phyloP scores from a whole-genome alignment of 2,888 invertebrate genomes.

The Eupelmus urozonus region DNA sequence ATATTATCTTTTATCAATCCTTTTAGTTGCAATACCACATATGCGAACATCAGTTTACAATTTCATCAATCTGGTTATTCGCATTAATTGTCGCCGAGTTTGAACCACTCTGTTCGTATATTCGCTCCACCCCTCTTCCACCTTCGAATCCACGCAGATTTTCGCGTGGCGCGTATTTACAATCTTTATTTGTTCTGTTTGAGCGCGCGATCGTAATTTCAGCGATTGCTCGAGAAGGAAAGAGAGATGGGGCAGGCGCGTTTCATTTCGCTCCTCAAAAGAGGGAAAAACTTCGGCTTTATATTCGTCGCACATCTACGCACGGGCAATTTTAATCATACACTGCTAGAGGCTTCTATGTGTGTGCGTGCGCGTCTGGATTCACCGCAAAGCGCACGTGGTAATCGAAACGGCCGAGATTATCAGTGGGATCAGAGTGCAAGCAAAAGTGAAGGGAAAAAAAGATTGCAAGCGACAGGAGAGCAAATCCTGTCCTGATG shows the following conservation, averaged over 20 bases:
- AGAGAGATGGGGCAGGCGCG: constrained; percentile 6
- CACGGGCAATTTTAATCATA: constrained; percentile 55
- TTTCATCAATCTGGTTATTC: no score
- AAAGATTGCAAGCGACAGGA: neutral
- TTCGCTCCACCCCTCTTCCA: no score
- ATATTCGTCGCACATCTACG: constrained; percentile 24
- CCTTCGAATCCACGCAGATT: neutral
- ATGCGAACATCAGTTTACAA: no score
- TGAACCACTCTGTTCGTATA: no score
- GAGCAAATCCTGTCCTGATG: constrained; percentile 10
- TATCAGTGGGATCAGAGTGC: constrained; percentile 36
- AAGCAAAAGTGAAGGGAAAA: constrained; percentile 6
- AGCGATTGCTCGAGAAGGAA: constrained; percentile 37
- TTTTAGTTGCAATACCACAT: no score
- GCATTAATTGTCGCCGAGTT: neutral
- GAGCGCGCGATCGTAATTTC: constrained; percentile 45
- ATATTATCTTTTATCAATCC: no score
- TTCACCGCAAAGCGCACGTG: constrained; percentile 5
- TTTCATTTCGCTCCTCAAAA: constrained; percentile 45
- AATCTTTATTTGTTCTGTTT: constrained; percentile 33
- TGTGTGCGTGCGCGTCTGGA: neutral
- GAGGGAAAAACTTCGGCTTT: constrained; percentile 40
- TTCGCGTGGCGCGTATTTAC: constrained; percentile 31
- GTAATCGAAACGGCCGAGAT: constrained; percentile 58
- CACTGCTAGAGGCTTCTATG: neutral